phyloP scores from a whole-genome alignment of 2,888 invertebrate genomes.

The Aphodius sticticus region DNA sequence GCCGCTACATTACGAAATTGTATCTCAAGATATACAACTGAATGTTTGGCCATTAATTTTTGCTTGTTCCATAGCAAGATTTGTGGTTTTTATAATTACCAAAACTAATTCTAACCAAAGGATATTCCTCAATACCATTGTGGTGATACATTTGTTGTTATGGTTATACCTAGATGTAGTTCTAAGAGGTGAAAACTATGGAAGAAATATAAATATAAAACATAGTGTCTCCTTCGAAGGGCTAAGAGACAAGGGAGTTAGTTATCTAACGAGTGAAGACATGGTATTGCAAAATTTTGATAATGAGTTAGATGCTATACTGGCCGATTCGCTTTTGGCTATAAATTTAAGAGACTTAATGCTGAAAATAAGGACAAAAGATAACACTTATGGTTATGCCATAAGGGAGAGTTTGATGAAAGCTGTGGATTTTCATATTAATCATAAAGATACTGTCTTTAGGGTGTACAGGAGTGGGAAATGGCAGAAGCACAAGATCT shows the following conservation, averaged over 20 bases:
- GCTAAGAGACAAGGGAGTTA: background rate
- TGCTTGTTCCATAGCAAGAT: background rate
- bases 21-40: background rate
- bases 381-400: background rate
- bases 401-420: background rate
- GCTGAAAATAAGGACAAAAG: background rate
- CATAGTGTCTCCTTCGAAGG: background rate
- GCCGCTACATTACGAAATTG: background rate
- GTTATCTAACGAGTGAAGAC: background rate
- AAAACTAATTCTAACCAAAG: background rate
- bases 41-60: background rate
- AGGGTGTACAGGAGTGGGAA: background rate
- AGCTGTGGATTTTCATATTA: background rate
- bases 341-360: background rate
- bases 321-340: background rate
- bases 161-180: background rate
- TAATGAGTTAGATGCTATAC: background rate
- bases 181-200: background rate
- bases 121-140: background rate
- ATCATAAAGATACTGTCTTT: background rate
- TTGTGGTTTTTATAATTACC: background rate
- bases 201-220: background rate
- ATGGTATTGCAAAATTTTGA: background rate
- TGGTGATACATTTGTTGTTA: background rate
- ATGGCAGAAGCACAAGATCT: background rate